Conservation (phyloP, 2,113 vertebrate species). For the Zingel zingel region DNA sequence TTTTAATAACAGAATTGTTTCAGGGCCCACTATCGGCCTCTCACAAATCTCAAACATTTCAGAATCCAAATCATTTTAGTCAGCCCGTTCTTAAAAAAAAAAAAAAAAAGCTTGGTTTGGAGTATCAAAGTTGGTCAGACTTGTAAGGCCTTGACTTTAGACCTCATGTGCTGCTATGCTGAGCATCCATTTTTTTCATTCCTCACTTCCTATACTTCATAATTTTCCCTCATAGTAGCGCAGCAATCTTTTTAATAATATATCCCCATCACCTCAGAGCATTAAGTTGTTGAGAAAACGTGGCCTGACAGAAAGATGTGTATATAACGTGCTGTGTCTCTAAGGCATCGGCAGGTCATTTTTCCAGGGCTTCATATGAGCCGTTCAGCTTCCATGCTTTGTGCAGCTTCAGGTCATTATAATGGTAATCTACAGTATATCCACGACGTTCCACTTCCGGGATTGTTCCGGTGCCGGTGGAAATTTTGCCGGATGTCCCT, state of each 20-base stretch:
- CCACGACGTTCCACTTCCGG: too few relatives aligned
- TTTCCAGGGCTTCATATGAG: too few relatives aligned
- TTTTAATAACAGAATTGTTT: neutral
- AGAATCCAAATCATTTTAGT: neutral
- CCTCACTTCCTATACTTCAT: constrained; percentile 2
- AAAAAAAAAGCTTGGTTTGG: neutral
- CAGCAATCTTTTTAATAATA: constrained; percentile 5
- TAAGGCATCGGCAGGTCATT: neutral
- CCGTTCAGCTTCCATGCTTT: too few relatives aligned
- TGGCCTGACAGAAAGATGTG: constrained; percentile 13
- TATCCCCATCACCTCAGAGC: constrained; percentile 14
- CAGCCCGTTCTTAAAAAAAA: neutral
- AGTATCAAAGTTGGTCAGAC: constrained; percentile 1
- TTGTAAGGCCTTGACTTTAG: neutral
- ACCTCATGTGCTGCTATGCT: neutral
- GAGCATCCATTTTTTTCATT: constrained; percentile 8
- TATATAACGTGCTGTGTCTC: constrained; percentile 17
- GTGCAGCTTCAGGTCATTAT: too few relatives aligned
- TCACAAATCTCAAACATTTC: neutral
- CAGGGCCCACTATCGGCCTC: neutral
- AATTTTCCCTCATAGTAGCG: neutral
- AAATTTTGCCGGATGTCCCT: too few relatives aligned
- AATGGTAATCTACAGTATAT: too few relatives aligned
- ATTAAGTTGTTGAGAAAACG: constrained; percentile 21
- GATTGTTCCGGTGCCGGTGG: too few relatives aligned